A percentile compares a stretch with the other conserved stretches of the same genome.
Conservation (phyloP, 2,113 vertebrate species). For the Austrofundulus limnaeus region DNA sequence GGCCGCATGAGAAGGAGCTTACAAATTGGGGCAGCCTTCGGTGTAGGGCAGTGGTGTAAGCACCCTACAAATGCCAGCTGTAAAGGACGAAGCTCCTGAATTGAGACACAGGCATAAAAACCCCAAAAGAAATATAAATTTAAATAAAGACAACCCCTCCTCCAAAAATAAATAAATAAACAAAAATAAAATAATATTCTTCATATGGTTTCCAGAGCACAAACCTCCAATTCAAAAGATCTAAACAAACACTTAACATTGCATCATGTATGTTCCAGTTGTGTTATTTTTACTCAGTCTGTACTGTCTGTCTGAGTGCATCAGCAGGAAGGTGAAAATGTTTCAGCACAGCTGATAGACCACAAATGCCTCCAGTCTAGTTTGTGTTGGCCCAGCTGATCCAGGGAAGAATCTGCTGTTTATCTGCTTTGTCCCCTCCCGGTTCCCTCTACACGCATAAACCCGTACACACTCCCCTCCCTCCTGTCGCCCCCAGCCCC, state of each 20-base stretch:
- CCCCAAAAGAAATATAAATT: too few relatives aligned
- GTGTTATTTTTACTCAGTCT: background rate
- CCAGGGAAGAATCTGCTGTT: slow-evolving; percentile 48
- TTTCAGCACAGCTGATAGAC: slow-evolving; percentile 23
- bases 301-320: background rate
- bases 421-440: slow-evolving; percentile 51
- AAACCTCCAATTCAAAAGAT: background rate
- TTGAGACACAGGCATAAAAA: too few relatives aligned
- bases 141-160: too few relatives aligned
- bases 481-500: slow-evolving; percentile 34
- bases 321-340: slow-evolving; percentile 26
- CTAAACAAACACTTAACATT: background rate
- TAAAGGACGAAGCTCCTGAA: too few relatives aligned
- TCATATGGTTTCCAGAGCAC: too few relatives aligned
- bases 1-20: too few relatives aligned
- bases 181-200: too few relatives aligned
- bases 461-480: slow-evolving; percentile 3
- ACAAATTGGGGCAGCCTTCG: too few relatives aligned
- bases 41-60: too few relatives aligned
- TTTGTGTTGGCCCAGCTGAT: slow-evolving; percentile 49
- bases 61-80: too few relatives aligned
- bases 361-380: slow-evolving; percentile 25
- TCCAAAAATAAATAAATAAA: too few relatives aligned
- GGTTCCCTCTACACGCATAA: background rate
- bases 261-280: background rate